These are phyloP conservation scores for Xyrauchen texanus DNA, from an alignment of 2,113 vertebrate genomes.

Conservation along the genomic window DNA sequence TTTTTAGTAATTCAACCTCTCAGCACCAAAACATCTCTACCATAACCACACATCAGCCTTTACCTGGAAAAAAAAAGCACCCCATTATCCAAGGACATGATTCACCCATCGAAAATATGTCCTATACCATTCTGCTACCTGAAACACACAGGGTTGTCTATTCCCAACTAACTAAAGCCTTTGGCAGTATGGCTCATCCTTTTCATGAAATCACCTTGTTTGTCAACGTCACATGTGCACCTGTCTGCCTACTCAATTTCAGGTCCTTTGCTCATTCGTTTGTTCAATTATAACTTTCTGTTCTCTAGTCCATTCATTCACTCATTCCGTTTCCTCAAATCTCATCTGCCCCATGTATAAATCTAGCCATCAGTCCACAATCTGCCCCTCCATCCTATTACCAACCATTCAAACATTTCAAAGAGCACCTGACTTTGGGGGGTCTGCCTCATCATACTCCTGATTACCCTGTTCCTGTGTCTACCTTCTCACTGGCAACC, in stretches of 20 bases:
- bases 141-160: not conserved
- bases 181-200: not conserved
- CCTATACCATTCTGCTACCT: not conserved
- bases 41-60: conserved; percentile 27
- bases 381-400: too few relatives aligned
- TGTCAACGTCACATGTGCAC: not conserved
- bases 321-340: too few relatives aligned
- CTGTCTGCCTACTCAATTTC: not conserved
- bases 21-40: conserved; percentile 44
- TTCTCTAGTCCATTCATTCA: too few relatives aligned
- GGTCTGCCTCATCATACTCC: conserved; percentile 36
- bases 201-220: not conserved
- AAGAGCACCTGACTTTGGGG: not conserved
- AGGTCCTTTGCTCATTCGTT: not conserved
- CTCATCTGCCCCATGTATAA: too few relatives aligned
- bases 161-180: not conserved
- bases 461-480: conserved; percentile 45
- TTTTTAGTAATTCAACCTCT: conserved; percentile 42
- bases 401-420: not conserved
- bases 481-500: conserved; percentile 31
- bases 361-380: too few relatives aligned
- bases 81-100: conserved; percentile 37
- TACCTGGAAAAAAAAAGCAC: not conserved
- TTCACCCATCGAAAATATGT: conserved; percentile 25
- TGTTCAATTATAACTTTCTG: not conserved